Evolutionary conservation across 2,113 vertebrate species (phyloP).

Genomic region (Myotis lucifugus): DNA sequence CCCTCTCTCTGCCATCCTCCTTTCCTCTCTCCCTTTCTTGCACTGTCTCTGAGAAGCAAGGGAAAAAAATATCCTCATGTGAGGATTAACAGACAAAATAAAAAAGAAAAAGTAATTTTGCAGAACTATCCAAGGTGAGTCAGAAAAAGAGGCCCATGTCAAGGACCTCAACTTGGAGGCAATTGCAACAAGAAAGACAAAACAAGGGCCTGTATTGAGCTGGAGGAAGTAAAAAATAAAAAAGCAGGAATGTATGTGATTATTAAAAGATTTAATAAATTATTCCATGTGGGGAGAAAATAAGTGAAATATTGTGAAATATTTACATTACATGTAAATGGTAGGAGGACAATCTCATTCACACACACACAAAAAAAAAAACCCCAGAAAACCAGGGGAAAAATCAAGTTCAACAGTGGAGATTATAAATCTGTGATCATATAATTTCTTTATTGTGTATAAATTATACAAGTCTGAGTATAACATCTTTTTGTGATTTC

Average conservation of each 20-base stretch:
- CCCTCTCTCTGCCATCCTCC: too few relatives aligned
- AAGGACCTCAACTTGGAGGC: not conserved
- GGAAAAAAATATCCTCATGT: too few relatives aligned
- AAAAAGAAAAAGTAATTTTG: not conserved
- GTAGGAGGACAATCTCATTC: not conserved
- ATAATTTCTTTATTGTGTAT: not conserved
- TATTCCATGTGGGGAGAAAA: not conserved
- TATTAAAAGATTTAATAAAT: not conserved
- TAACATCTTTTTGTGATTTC: not conserved
- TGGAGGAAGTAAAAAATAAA: not conserved
- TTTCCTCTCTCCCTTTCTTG: too few relatives aligned
- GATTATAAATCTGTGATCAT: not conserved
- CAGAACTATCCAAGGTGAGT: not conserved
- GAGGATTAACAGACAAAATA: too few relatives aligned
- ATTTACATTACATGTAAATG: not conserved
- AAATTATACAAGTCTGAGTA: not conserved
- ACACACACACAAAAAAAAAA: not conserved
- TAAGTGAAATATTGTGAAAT: not conserved
- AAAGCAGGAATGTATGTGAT: not conserved
- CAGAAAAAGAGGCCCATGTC: not conserved
- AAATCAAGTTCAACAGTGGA: not conserved
- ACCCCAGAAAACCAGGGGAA: not conserved
- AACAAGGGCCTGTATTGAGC: not conserved
- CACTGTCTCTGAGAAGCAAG: too few relatives aligned
- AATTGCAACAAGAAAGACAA: not conserved